Percentiles rank a stretch among this genome's conserved stretches.
Conservation (phyloP, 2,113 vertebrate genomes). For the Trogon surrucura region DNA sequence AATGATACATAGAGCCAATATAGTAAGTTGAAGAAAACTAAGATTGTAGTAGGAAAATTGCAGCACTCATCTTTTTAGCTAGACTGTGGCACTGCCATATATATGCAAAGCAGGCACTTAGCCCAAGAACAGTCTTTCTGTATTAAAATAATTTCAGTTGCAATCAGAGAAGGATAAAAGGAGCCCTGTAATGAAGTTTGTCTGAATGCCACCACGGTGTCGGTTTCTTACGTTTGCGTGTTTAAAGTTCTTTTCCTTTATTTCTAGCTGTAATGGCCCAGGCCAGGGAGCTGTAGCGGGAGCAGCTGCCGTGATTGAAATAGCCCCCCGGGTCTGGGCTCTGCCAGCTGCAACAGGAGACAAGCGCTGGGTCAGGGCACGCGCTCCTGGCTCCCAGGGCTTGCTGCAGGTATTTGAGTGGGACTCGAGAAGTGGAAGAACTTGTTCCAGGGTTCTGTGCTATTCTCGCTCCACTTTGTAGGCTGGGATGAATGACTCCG, state of each 20-base stretch:
- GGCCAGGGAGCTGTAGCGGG: not conserved
- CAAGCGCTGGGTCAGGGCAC: not conserved
- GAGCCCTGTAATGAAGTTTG: not conserved
- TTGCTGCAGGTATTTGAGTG: not conserved
- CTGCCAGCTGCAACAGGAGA: not conserved
- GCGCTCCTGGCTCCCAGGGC: not conserved
- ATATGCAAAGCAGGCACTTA: not conserved
- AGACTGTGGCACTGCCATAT: not conserved
- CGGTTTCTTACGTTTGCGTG: not conserved
- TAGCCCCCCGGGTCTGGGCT: not conserved
- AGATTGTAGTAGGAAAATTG: not conserved
- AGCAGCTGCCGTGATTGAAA: conserved; percentile 10
- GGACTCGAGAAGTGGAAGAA: not conserved
- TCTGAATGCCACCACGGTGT: not conserved
- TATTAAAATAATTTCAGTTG: conserved; percentile 13
- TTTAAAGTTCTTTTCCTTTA: conserved; percentile 15
- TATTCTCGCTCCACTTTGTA: not conserved
- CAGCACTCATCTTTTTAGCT: not conserved
- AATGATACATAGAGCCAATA: not conserved
- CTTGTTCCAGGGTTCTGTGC: not conserved
- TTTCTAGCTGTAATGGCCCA: not conserved
- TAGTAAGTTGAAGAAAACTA: not conserved
- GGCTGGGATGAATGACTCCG: not conserved
- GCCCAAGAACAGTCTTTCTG: not conserved
- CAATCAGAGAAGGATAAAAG: conserved; percentile 16